These are phyloP conservation scores for Pseudolaguvia tuberculata DNA, from an alignment of 2,113 vertebrate species.

Conservation along the genomic window DNA sequence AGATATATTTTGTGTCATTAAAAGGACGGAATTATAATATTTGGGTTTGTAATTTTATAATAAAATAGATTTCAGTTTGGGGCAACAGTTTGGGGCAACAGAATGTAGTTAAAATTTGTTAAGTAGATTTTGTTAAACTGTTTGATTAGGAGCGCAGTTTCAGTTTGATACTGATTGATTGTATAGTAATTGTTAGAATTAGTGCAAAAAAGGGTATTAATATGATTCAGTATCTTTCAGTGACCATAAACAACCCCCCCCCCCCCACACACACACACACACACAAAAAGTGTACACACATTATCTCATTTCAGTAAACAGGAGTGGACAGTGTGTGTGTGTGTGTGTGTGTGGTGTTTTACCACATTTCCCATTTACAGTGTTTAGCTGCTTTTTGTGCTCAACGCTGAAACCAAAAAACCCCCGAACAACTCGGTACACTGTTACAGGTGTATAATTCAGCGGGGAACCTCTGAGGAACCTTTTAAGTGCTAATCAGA, in stretches of 20 bases:
- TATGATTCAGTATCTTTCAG: not conserved
- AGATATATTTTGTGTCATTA: not conserved
- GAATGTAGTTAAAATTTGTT: not conserved
- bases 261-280: not conserved
- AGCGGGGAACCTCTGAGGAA: not conserved
- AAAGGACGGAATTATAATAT: not conserved
- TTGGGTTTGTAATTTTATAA: not conserved
- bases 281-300: no score
- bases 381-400: constrained; percentile 18
- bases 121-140: not conserved
- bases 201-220: not conserved
- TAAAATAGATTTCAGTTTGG: not conserved
- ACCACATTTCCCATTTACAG: constrained; percentile 3
- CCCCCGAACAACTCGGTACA: no score
- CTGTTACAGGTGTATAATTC: not conserved
- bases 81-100: no score
- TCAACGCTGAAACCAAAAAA: no score
- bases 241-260: not conserved
- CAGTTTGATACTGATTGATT: not conserved
- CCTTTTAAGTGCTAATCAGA: no score
- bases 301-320: not conserved
- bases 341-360: constrained; percentile 2
- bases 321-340: not conserved
- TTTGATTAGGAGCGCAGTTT: not conserved
- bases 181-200: not conserved